Evolutionary conservation across 1,140 invertebrate species (phyloP), one percentile per base, ranked within the genome.

Genomic region (Dysdera silvatica): DNA sequence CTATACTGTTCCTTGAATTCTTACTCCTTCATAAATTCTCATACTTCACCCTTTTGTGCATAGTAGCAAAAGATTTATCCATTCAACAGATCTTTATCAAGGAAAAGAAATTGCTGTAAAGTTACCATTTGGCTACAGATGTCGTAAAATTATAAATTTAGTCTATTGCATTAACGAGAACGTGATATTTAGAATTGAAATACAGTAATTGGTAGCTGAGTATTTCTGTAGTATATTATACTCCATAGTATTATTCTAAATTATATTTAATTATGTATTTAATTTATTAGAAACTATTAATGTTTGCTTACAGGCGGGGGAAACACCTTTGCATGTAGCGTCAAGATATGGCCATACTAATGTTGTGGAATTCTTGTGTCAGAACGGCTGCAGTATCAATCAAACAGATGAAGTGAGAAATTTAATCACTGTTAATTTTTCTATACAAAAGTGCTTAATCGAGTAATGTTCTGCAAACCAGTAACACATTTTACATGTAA

Each of bases 291-390:
- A 31, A 24, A n/a, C 26, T 40, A 54, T 4, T 7, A 61, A 28
- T 49, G 10, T 6, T 57, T 64, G 47, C 8, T 43, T 62, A 6
- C 54, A 82, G 80, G 77, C 74, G 51, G 77, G 77, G 8, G 82
- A 84, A 70, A 78, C 77, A 24, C 78, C 81, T 4, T 67, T 83
- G 8, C 82, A 82, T 70, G 75, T 82, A 26, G 80, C 82, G 16
- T 78, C 80, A 2, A 72, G 81, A 18, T 83, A 82, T 70, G 79
- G 80, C 10, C 81, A 83, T 66, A 71, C 70, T 4, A 69, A 74
- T 5, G 72, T 79, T 0, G 74, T 79, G 23, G 71, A 80, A 32
- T 74, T 74, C 58, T 70, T 83, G 53, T 77, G 78, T 47, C 68
- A 74, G 33, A 60, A 69, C 49, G 76, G 76, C 8, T 74, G 75